Evolutionary conservation across 2,797 vertebrate genomes (phyloP).

Genomic region (Clarias fuscus): DNA sequence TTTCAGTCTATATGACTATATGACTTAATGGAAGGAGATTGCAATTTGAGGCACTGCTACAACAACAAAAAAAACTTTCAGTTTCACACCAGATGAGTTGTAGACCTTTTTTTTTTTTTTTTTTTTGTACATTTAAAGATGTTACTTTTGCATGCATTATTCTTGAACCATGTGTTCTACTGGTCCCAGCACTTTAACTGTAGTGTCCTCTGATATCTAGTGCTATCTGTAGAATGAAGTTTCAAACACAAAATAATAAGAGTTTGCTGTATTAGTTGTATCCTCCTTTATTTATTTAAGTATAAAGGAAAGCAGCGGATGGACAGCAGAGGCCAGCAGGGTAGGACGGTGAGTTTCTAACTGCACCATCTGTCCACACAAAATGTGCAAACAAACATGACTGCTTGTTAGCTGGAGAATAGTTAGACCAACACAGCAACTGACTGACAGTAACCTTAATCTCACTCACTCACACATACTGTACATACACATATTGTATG

Average conservation of each 20-base stretch:
- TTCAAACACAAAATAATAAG: background rate
- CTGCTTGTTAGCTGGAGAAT: conserved; percentile 12
- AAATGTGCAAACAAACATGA: conserved; percentile 40
- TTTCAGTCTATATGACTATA: too few relatives aligned
- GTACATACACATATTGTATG: background rate
- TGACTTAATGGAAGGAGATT: too few relatives aligned
- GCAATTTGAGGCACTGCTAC: too few relatives aligned
- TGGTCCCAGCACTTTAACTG: too few relatives aligned
- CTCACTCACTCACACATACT: background rate
- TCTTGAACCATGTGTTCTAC: too few relatives aligned
- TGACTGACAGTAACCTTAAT: background rate
- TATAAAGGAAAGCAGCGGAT: background rate
- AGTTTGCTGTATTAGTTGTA: too few relatives aligned
- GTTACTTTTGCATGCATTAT: too few relatives aligned
- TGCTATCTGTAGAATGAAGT: background rate
- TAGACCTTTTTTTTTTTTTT: too few relatives aligned
- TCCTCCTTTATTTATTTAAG: background rate
- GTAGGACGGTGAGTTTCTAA: background rate
- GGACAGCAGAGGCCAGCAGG: conserved; percentile 15
- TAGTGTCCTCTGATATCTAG: background rate
- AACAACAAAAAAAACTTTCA: too few relatives aligned
- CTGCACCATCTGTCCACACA: conserved; percentile 42
- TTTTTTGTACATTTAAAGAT: too few relatives aligned
- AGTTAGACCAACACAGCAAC: conserved; percentile 3
- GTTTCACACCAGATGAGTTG: too few relatives aligned